Percentiles rank a stretch among this genome's conserved stretches.
Conservation (phyloP, 1,140 invertebrate species). For the Diuraphis noxia region DNA sequence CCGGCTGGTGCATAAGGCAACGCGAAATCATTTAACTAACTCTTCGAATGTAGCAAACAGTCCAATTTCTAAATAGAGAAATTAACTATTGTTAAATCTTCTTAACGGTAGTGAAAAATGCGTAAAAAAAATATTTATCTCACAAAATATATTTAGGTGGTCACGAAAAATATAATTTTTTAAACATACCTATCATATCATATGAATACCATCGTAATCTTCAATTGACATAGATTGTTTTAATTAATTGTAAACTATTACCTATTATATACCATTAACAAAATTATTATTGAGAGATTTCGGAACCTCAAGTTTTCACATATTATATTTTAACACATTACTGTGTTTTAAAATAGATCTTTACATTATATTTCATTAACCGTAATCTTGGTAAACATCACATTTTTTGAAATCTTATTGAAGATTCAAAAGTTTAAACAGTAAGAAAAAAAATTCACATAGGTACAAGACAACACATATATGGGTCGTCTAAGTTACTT, state of each 20-base stretch:
- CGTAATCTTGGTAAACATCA: no score
- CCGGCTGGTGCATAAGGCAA: background rate
- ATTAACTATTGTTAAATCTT: background rate
- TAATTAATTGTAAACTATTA: no score
- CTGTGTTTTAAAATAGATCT: background rate
- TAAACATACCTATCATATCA: no score
- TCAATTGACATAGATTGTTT: background rate
- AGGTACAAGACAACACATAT: no score
- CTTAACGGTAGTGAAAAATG: background rate
- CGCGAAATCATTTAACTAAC: background rate
- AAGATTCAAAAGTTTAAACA: no score
- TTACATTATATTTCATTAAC: background rate
- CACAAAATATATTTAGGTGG: no score
- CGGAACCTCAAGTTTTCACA: background rate
- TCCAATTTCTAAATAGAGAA: background rate
- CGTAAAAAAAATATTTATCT: no score
- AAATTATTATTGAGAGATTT: background rate
- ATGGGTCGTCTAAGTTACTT: no score
- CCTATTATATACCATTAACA: no score
- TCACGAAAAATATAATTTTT: background rate
- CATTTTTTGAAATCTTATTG: no score
- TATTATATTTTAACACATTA: background rate
- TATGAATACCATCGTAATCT: background rate
- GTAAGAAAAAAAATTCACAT: no score
- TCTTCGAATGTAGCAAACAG: background rate